Evolutionary conservation across 2,888 invertebrate species (phyloP), one percentile per base, ranked within the genome.

Genomic region (Branchipolynoe longqiensis): DNA sequence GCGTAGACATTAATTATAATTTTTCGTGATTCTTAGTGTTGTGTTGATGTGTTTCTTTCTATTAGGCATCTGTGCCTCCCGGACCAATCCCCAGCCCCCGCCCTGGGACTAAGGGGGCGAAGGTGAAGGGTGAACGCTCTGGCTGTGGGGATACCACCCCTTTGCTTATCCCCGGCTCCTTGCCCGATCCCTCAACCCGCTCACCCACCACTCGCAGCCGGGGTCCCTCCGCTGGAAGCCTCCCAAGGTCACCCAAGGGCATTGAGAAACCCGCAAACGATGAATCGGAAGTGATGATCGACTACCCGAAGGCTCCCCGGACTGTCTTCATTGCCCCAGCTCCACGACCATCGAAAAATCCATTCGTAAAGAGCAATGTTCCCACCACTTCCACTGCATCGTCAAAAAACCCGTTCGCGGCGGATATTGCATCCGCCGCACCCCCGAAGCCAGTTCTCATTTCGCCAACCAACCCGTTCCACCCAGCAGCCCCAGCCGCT

Each of bases 21-120:
- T 69, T 69, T 69, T 69, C 69, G 12, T 69, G 38, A 69, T 78
- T 41, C 54, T 54, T 41, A 48, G 78, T 78, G 78, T 78, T 78
- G 54, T 48, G 78, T 78, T 78, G 54, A 78, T 78, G 41, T 78
- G 41, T 74, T 78, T 78, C 78, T 78, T 78, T 78, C 78, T 78
- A 78, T 78, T 54, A 78, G 78, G 78, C 78, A n/a, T 78, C 78
- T 78, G 78, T 78, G 25, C 41, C 41, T 78, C 8, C 78, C 12
- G 78, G 78, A 40, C 28, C 78, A 41, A 54, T 8, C 31, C 78
- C 78, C 48, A 48, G 48, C 54, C 41, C 78, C 78, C 41, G 78
- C 14, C 78, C 78, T 8, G 78, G 78, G 78, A 8, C 48, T 25
- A 78, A 78, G 25, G 78, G 78, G 78, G 25, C 48, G 22, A 78